Evolutionary conservation across 1,140 invertebrate species (phyloP), one percentile per base, ranked within the genome.

Genomic region (Rhyzopertha dominica): DNA sequence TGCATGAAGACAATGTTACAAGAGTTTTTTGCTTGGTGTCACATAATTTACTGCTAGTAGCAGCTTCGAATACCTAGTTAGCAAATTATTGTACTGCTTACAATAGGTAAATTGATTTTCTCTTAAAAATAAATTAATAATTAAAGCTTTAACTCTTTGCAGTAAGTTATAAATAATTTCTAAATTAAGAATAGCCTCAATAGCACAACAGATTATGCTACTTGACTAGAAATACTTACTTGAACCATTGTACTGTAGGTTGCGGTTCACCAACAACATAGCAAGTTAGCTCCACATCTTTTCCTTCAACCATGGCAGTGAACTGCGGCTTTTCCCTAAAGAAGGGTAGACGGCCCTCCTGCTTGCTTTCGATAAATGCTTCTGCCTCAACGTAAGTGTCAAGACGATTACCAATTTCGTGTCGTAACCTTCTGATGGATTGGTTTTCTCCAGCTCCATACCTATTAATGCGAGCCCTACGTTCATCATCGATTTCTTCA

Each of bases 211-310:
- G 4, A 44, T n/a, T n/a, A n/a, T n/a, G n/a, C n/a, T n/a, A n/a
- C n/a, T n/a, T n/a, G n/a, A n/a, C n/a, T n/a, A 12, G 22, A 41
- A 23, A 23, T 22, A 63, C 70, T 66, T 62, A 77, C 69, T 87
- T 91, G 69, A 90, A 98, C 95, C 95, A 99, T 52, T 95, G 89
- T n/a, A 98, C 81, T 29, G 76, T 70, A 0, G 95, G 93, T 58
- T 84, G 81, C 0, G 94, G 94, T 58, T 90, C 86, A 0, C 92
- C 93, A 4, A 93, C 85, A 2, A 90, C 88, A 35, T 84, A 82
- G 68, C 91, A 96, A 7, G 79, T 76, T 4, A 97, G 70, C 47
- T 86, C 80, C 1, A 87, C 80, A 8, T 80, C 76, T 56, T 87
- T 81, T 10, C 85, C 87, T 40, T 88, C 82, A 19, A 82, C 75